Percentiles rank a stretch among this genome's conserved stretches.
Conservation (phyloP, 2,888 invertebrate genomes). For the Panopea generosa region DNA sequence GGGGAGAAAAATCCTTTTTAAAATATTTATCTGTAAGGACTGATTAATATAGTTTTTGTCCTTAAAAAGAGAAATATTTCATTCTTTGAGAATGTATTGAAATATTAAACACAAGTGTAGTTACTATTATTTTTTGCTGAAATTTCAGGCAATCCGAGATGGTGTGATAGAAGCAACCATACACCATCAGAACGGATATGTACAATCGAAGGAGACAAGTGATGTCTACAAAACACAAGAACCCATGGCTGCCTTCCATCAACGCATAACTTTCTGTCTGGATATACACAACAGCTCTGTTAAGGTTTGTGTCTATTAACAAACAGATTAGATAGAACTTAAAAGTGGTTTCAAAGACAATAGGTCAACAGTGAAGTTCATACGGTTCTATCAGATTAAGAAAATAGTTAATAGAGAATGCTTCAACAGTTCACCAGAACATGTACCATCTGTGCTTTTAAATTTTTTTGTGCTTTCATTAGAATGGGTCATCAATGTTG, state of each 20-base stretch:
- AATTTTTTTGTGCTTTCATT: too few species aligned
- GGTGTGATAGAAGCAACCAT: conserved; percentile 99
- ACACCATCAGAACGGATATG: conserved; percentile 96
- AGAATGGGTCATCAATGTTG: too few species aligned
- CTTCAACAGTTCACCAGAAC: too few species aligned
- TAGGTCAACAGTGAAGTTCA: too few species aligned
- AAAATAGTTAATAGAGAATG: not conserved
- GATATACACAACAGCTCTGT: conserved; percentile 99
- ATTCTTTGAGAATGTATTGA: not conserved
- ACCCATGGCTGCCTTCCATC: conserved; percentile 97
- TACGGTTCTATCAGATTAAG: not conserved
- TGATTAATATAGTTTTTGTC: too few species aligned
- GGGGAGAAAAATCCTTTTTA: too few species aligned
- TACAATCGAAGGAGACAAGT: conserved; percentile 98
- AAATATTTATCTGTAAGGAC: too few species aligned
- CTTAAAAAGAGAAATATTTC: too few species aligned
- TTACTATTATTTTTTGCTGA: not conserved
- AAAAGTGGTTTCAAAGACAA: too few species aligned
- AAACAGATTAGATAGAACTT: not conserved
- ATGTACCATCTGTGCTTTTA: too few species aligned
- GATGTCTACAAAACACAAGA: conserved; percentile 99
- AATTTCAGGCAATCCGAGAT: conserved; percentile 92
- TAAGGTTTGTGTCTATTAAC: conserved; percentile 86
- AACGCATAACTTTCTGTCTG: conserved; percentile 98
- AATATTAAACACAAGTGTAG: not conserved